Percentiles rank a stretch among this genome's conserved stretches.
These are phyloP conservation scores for Sesamia inferens DNA, from an alignment of 2,888 invertebrate species.

Conservation along the genomic window DNA sequence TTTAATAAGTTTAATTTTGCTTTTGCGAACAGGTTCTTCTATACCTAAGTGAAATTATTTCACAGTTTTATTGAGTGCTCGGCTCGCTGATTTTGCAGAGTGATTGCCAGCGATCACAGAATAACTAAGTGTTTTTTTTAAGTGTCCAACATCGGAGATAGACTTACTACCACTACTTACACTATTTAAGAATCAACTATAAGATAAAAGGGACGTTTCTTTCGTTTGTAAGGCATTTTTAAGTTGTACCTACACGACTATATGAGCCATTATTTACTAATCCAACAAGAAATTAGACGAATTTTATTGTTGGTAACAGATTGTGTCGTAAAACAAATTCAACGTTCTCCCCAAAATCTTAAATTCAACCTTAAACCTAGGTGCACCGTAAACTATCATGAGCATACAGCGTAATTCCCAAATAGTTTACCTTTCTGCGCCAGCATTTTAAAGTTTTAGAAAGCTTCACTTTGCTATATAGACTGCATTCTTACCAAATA, in stretches of 20 bases:
- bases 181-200: too few species aligned
- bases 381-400: conserved; percentile 30
- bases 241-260: neutral
- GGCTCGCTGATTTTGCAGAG: neutral
- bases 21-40: neutral
- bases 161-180: too few species aligned
- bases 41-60: neutral
- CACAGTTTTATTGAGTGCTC: neutral
- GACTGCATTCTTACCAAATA: conserved; percentile 41
- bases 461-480: conserved; percentile 41
- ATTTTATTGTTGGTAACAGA: neutral
- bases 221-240: too few species aligned
- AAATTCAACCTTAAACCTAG: conserved; percentile 16
- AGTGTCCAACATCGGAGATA: too few species aligned
- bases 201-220: neutral
- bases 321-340: conserved; percentile 13
- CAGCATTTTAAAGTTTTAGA: conserved; percentile 48
- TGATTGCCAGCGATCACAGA: neutral
- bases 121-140: neutral
- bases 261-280: neutral
- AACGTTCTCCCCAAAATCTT: conserved; percentile 1
- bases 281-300: neutral
- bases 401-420: conserved; percentile 24
- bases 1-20: neutral
- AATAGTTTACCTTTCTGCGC: conserved; percentile 48